Evolutionary conservation across 2,113 vertebrate species (phyloP), one percentile per base, ranked within the genome.

Genomic region (Psettodes erumei): DNA sequence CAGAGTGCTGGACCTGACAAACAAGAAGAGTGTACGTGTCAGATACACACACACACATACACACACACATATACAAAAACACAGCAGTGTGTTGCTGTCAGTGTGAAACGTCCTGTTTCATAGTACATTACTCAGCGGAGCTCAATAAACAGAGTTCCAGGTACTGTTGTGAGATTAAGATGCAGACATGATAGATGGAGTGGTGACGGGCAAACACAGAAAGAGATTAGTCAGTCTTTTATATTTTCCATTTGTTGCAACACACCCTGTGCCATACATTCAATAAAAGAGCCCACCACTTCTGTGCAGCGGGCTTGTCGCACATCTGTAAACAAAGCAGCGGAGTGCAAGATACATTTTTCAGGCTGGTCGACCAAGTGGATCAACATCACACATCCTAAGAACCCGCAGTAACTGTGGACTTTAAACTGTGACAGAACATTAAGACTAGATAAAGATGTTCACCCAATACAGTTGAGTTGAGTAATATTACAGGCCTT

Each of bases 1-100:
- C 83, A 43, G n/a, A 71, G 63, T 30, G 30, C 53, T 62, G 60
- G 25, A 67, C 21, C 43, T 64, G 10, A 40, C 66, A 74, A 61
- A 66, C 71, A 82, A 25, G 32, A 27, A 40, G 37, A 45, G 61
- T 2, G 35, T 40, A 69, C 62, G n/a, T n/a, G n/a, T n/a, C n/a
- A n/a, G n/a, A 8, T 23, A 71, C 13, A 21, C 23, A 28, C 70
- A 76, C 25, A 54, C 32, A 78, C 30, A 62, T 19, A 50, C 42
- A 42, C 25, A 59, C 35, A 48, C 19, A 59, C 40, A 75, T 40
- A 77, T n/a, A 58, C n/a, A 51, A 10, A 1, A 40, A 25, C 2
- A 11, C 47, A 59, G 60, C 25, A 21, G 1, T 25, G n/a, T 40
- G 42, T 60, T 23, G 28, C 35, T 69, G 65, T 40, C 71, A 18